These are phyloP conservation scores for Sula dactylatra DNA, from an alignment of 2,113 vertebrate genomes.

Conservation along the genomic window DNA sequence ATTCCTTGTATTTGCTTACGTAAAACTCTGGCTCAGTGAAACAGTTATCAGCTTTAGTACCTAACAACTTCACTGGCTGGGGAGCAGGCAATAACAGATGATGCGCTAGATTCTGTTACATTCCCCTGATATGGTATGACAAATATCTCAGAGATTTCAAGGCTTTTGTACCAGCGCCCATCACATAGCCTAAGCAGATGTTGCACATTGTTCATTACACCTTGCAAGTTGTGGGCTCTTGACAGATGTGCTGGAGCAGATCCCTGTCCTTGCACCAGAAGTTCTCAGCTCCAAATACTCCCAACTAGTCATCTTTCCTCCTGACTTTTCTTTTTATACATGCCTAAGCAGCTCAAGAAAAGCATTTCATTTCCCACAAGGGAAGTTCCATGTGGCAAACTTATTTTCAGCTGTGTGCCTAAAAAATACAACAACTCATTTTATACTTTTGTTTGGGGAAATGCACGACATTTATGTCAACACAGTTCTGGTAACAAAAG, in stretches of 20 bases:
- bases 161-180: not conserved
- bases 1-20: not conserved
- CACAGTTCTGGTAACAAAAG: not conserved
- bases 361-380: not conserved
- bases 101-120: not conserved
- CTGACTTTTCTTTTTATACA: not conserved
- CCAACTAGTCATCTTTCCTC: not conserved
- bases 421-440: not conserved
- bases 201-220: not conserved
- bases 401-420: constrained; percentile 20
- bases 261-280: not conserved
- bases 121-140: not conserved
- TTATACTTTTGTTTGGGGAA: constrained; percentile 8
- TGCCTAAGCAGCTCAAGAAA: constrained; percentile 1
- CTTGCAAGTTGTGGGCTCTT: not conserved
- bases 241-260: constrained; percentile 22
- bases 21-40: not conserved
- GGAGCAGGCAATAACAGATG: not conserved
- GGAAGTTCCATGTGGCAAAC: constrained; percentile 11
- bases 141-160: not conserved
- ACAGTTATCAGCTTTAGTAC: not conserved
- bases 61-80: not conserved
- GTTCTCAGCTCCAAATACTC: not conserved
- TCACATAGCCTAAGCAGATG: not conserved
- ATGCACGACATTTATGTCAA: not conserved